Base-by-base conservation (phyloP, 2,113 vertebrate species). In the Chitala chitala region DNA sequence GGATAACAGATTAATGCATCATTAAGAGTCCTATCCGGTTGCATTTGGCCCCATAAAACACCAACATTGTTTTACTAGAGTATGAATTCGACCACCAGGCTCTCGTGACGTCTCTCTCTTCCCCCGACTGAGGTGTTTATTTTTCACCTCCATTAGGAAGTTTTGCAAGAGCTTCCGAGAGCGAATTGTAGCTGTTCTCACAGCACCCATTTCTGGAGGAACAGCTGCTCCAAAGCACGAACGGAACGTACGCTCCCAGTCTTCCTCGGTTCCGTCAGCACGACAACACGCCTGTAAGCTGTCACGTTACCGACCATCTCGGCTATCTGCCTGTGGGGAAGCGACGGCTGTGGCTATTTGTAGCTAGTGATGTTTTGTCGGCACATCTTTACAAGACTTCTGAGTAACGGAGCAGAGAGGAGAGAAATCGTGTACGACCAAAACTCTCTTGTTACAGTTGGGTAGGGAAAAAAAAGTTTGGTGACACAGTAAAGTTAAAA, bases 121-220 rank as follows among this genome's bases (percentile, higher is more conserved):
- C 68, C 75, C 73, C 75, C 58, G 81, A 73, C 71, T 71, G 70
- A 72, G 76, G 79, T 84, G 80, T 85, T 87, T 66, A 22, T 29
- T 10, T 17, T 83, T 80, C 75, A 70, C 75, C 82, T 74, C 80
- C 79, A 85, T 87, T 85, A 82, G 75, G 77, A 71, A 74, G 78
- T 77, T 83, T 79, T 79, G 82, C 79, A 71, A 75, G 46, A 74
- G 76, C 65, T 84, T 72, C 71, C 83, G 76, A 74, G 53, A 2
- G 83, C 83, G 86, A 87, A 87, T 84, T 79, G 76, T 10, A 74
- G 76, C 85, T 78, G 86, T 86, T 85, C 87, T 81, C 79, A 75
- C 78, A 56, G 65, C 73, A 76, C 78, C 85, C 79, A 79, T 88
- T 81, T 84, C 83, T 86, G 81, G 79, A 84, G 79, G 82, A 86